Percentiles rank a stretch among this genome's conserved stretches.
These are phyloP conservation scores for Platorchestia sp. DNA, from an alignment of 1,140 invertebrate species.

Conservation along the genomic window DNA sequence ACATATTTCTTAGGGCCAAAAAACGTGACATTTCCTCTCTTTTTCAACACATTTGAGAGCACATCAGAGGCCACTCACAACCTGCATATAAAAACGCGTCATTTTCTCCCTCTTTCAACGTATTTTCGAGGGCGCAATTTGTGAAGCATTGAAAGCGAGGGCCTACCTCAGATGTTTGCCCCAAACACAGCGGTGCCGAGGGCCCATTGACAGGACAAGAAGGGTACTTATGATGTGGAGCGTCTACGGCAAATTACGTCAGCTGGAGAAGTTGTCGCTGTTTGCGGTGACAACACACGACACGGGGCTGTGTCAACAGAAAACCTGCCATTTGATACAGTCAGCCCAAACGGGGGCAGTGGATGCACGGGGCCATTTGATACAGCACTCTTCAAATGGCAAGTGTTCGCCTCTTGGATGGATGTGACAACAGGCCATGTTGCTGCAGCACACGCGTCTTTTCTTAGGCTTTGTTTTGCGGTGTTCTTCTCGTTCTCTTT, in stretches of 20 bases:
- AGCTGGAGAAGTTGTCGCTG: conserved; percentile 1
- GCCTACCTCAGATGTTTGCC: background rate
- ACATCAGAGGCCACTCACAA: background rate
- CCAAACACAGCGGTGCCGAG: background rate
- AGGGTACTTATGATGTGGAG: conserved; percentile 23
- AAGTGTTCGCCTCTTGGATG: background rate
- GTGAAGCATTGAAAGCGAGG: background rate
- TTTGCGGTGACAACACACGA: conserved; percentile 14
- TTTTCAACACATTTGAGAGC: too few species aligned
- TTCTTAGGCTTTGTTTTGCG: background rate
- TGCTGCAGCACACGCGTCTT: background rate
- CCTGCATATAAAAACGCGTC: background rate
- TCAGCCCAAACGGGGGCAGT: background rate
- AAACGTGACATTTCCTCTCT: too few species aligned
- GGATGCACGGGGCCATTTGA: conserved; percentile 15
- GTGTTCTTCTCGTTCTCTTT: background rate
- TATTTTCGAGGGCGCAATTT: background rate
- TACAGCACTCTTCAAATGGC: conserved; percentile 42
- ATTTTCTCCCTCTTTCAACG: background rate
- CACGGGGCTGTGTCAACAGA: conserved; percentile 25
- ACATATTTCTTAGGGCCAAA: background rate
- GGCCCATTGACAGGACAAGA: conserved; percentile 36
- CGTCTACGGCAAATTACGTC: conserved; percentile 27
- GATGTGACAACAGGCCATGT: conserved; percentile 3
- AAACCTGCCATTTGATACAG: conserved; percentile 38